phyloP scores from a whole-genome alignment of 2,888 invertebrate species.

The Tigriopus californicus region DNA sequence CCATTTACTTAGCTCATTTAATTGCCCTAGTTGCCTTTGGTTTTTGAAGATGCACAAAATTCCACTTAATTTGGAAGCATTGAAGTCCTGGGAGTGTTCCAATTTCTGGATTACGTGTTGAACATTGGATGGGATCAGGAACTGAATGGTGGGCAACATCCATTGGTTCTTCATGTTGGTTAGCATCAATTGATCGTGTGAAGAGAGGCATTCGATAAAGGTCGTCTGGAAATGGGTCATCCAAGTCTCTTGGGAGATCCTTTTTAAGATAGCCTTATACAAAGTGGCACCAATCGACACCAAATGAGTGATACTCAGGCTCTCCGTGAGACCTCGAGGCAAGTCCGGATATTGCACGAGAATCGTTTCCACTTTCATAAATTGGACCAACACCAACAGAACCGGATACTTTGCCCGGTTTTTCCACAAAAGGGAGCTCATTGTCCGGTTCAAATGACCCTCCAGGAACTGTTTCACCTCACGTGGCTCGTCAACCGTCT shows the following conservation, averaged over 20 bases:
- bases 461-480: neutral
- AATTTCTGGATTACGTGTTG: neutral
- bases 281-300: neutral
- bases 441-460: neutral
- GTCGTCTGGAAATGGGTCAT: neutral
- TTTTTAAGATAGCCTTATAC: neutral
- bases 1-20: neutral
- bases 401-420: neutral
- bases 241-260: neutral
- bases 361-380: neutral
- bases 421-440: neutral
- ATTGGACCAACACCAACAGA: neutral
- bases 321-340: neutral
- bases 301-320: constrained; percentile 1
- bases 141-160: neutral
- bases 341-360: neutral
- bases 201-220: neutral
- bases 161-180: constrained; percentile 5
- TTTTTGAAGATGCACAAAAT: neutral
- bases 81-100: neutral
- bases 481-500: neutral
- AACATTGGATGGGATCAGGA: neutral
- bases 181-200: neutral
- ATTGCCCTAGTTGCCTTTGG: neutral
- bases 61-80: neutral